Evolutionary conservation across 1,140 invertebrate species (phyloP).

Genomic region (Brachionus sp.): DNA sequence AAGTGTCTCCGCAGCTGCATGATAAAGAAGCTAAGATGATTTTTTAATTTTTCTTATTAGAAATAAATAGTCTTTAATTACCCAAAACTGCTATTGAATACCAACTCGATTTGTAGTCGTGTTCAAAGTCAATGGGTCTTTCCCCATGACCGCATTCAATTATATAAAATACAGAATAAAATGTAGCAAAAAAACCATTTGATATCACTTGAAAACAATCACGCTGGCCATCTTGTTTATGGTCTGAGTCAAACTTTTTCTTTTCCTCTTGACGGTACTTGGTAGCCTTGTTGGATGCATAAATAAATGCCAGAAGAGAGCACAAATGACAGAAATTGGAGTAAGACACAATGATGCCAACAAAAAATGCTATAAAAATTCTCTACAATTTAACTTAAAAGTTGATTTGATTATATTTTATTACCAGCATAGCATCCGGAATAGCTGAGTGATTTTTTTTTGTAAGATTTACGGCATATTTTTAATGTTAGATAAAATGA

Average conservation of each 20-base stretch:
- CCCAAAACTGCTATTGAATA: constrained; percentile 16
- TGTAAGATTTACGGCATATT: neutral
- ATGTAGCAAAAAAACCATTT: constrained; percentile 26
- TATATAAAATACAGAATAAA: constrained; percentile 26
- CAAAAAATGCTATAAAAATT: neutral
- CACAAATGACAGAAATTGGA: constrained; percentile 22
- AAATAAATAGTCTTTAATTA: neutral
- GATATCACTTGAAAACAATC: constrained; percentile 19
- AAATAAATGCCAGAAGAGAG: constrained; percentile 21
- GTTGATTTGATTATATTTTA: neutral
- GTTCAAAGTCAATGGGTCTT: neutral
- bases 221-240: neutral
- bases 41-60: neutral
- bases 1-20: constrained; percentile 3
- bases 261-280: neutral
- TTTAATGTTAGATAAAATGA: neutral
- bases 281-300: constrained; percentile 6
- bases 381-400: neutral
- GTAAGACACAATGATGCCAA: neutral
- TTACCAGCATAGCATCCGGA: constrained; percentile 27
- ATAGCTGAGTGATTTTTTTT: neutral
- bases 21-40: neutral
- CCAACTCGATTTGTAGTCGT: constrained; percentile 34
- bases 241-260: neutral
- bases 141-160: constrained; percentile 16